Conservation (phyloP, 2,888 invertebrate species). For the Apodemia mormo region DNA sequence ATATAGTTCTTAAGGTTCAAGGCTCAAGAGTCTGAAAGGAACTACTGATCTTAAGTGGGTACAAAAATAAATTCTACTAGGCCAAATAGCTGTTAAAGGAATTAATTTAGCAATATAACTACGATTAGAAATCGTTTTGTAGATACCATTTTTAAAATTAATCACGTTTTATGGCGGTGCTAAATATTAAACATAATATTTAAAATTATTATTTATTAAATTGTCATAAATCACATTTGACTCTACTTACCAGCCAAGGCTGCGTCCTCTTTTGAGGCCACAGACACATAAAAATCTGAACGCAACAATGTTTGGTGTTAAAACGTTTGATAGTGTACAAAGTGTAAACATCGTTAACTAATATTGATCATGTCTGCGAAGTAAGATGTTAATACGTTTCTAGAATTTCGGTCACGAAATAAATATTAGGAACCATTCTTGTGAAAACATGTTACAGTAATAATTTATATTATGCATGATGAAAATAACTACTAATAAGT, state of each 20-base stretch:
- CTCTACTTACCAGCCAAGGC: constrained; percentile 34
- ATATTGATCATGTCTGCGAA: constrained; percentile 68
- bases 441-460: not conserved
- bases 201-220: not conserved
- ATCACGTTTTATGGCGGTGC: not conserved
- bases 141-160: not conserved
- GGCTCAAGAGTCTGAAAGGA: no score
- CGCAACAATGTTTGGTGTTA: constrained; percentile 66
- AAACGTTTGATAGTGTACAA: constrained; percentile 69
- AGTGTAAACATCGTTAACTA: constrained; percentile 64
- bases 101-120: not conserved
- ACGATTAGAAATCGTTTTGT: not conserved
- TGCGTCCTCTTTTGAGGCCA: constrained; percentile 39
- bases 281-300: constrained; percentile 51
- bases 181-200: not conserved
- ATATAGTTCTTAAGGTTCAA: no score
- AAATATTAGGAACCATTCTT: not conserved
- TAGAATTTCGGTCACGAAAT: constrained; percentile 48
- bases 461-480: no score
- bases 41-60: no score
- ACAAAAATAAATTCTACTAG: no score
- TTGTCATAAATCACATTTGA: constrained; percentile 35
- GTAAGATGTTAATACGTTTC: constrained; percentile 51
- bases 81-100: no score
- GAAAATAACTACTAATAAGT: no score